Percentiles rank a stretch among this genome's conserved stretches.
Conservation (phyloP, 2,888 invertebrate species). For the Tubiluchus corallicola region DNA sequence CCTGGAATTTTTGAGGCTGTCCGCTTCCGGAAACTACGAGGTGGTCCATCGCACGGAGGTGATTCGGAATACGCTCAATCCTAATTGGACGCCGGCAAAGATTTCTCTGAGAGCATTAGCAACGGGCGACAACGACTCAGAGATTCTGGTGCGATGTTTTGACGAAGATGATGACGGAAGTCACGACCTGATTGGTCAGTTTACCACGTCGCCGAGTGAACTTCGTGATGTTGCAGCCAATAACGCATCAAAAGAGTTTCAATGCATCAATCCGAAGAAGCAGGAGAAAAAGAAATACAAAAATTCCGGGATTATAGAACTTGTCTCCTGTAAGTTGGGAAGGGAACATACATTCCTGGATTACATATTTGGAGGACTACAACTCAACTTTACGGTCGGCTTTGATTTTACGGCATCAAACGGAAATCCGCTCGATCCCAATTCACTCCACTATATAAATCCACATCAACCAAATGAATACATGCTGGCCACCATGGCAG, state of each 20-base stretch:
- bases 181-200: slow-evolving; percentile 25
- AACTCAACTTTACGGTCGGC: slow-evolving; percentile 32
- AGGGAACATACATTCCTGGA: slow-evolving; percentile 24
- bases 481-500: slow-evolving; percentile 31
- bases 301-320: slow-evolving; percentile 29
- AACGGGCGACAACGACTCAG: too few relatives aligned
- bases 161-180: slow-evolving; percentile 26
- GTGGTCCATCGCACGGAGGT: background rate
- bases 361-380: slow-evolving; percentile 27
- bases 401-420: slow-evolving; percentile 34
- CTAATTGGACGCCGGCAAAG: slow-evolving; percentile 37
- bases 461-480: slow-evolving; percentile 33
- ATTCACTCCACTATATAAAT: slow-evolving; percentile 29
- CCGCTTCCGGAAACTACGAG: background rate
- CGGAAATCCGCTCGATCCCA: slow-evolving; percentile 26
- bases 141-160: slow-evolving; percentile 24
- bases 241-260: background rate
- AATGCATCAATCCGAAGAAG: slow-evolving; percentile 32
- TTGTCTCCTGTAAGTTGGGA: background rate
- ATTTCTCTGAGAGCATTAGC: too few relatives aligned
- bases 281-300: slow-evolving; percentile 34
- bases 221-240: slow-evolving; percentile 19
- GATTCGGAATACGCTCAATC: slow-evolving; percentile 35
- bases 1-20: slow-evolving; percentile 19
- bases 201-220: slow-evolving; percentile 18